Evolutionary conservation across 2,888 invertebrate species (phyloP), one percentile per base, ranked within the genome.

Genomic region (Taenaris catops): DNA sequence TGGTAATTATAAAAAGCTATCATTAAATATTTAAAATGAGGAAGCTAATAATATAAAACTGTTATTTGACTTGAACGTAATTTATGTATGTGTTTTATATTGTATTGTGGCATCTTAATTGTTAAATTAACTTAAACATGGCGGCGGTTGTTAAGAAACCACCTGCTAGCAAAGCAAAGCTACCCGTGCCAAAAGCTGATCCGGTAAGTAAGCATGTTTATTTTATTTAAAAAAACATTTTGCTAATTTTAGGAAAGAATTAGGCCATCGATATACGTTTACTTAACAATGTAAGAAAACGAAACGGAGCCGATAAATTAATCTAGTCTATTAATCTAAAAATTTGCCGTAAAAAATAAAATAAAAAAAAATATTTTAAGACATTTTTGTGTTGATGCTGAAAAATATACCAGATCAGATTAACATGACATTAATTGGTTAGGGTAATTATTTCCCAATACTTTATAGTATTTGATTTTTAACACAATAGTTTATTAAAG

Each of bases 111-210:
- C 70, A 78, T 72, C 68, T 66, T 59, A 51, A 51, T 56, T 50
- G 51, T 62, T 66, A 55, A 55, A 63, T 62, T 59, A 66, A 55
- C 57, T 51, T 65, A 62, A 63, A n/a, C 2, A 84, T 84, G 84
- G 80, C 84, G 48, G 67, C 83, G 41, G 73, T 76, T 55, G 71
- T 73, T 37, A 80, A 73, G 54, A 81, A 80, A 56, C 60, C 74
- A 24, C 29, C 38, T 19, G 36, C 34, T 28, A 36, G 25, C 26
- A 32, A 32, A 17, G 25, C 32, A 18, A 32, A 32, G 14, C 37
- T 48, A 35, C 60, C 58, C 40, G 42, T 56, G 35, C 54, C 66
- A 12, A 64, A 61, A 43, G 50, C 51, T 34, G 53, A 68, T 20
- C 49, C 63, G 73, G 84, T 86, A 83, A 86, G 84, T 83, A 49